Evolutionary conservation across 1,140 invertebrate species (phyloP).

Genomic region (Aphelenchoides avenae): DNA sequence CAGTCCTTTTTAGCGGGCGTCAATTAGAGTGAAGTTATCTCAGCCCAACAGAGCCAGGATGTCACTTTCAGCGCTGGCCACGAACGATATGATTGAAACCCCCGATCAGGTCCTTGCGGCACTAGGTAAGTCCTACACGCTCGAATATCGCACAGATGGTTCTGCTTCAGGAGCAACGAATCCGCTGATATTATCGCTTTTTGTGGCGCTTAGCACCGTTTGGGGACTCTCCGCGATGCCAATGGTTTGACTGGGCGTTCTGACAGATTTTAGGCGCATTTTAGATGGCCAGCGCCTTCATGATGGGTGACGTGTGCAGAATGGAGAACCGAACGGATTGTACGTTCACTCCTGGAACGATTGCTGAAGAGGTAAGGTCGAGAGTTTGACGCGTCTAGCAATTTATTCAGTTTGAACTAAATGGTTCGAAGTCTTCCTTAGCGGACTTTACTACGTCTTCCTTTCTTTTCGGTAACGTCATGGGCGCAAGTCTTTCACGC

Average conservation of each 20-base stretch:
- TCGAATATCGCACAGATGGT: too few species aligned
- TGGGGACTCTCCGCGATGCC: slow-evolving; percentile 19
- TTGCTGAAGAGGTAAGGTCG: too few species aligned
- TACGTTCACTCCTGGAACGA: too few species aligned
- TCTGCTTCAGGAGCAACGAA: slow-evolving; percentile 16
- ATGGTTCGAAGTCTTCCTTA: slow-evolving; percentile 10
- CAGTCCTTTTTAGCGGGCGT: too few species aligned
- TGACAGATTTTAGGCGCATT: not conserved
- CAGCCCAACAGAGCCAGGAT: too few species aligned
- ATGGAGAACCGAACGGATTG: too few species aligned
- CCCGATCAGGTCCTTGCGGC: too few species aligned
- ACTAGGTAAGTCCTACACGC: too few species aligned
- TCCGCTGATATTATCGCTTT: slow-evolving; percentile 23
- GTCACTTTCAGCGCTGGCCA: too few species aligned
- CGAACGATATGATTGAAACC: too few species aligned
- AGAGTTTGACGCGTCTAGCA: slow-evolving; percentile 7
- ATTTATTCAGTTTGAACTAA: slow-evolving; percentile 18
- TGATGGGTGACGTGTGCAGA: slow-evolving; percentile 23
- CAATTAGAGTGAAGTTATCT: too few species aligned
- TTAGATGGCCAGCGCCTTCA: slow-evolving; percentile 18
- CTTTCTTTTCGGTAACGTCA: slow-evolving; percentile 23
- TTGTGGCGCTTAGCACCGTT: slow-evolving; percentile 19
- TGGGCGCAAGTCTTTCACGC: slow-evolving; percentile 9
- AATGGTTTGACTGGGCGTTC: too few species aligned
- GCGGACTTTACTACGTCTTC: slow-evolving; percentile 22